Conservation (phyloP, 1,140 invertebrate genomes). For the Bombus sibiricus region DNA sequence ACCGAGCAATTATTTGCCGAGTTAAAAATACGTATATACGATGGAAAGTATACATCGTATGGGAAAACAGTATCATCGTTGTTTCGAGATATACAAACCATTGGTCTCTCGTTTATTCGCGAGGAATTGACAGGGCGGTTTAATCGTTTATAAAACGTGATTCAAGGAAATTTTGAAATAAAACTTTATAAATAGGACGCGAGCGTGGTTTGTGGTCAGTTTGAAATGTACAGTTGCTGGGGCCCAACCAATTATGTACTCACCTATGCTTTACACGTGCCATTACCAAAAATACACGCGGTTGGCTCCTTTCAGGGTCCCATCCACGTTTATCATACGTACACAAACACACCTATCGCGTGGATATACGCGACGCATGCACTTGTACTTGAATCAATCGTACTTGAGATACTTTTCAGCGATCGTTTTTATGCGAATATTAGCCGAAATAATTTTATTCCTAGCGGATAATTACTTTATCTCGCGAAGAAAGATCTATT, state of each 20-base stretch:
- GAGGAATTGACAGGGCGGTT: neutral
- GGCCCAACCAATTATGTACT: constrained; percentile 68
- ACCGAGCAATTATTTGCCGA: neutral
- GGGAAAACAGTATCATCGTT: neutral
- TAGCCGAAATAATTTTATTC: neutral
- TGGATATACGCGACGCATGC: neutral
- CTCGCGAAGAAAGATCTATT: neutral
- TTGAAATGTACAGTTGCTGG: constrained; percentile 24
- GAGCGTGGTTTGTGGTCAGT: constrained; percentile 28
- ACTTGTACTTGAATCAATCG: constrained; percentile 43
- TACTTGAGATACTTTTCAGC: neutral
- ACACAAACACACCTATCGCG: constrained; percentile 1
- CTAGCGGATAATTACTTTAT: neutral
- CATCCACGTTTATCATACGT: neutral
- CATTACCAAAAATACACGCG: constrained; percentile 69
- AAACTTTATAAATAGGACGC: constrained; percentile 67
- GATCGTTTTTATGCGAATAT: neutral
- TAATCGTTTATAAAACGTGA: constrained; percentile 6
- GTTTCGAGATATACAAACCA: neutral
- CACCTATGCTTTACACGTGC: constrained; percentile 66
- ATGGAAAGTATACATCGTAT: neutral
- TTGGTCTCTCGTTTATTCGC: neutral
- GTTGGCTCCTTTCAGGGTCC: constrained; percentile 56
- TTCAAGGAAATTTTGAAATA: constrained; percentile 46
- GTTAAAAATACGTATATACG: constrained; percentile 41